Percentiles rank a stretch among this genome's conserved stretches.
phyloP scores from a whole-genome alignment of 2,797 vertebrate species.

The Ataeniobius toweri region DNA sequence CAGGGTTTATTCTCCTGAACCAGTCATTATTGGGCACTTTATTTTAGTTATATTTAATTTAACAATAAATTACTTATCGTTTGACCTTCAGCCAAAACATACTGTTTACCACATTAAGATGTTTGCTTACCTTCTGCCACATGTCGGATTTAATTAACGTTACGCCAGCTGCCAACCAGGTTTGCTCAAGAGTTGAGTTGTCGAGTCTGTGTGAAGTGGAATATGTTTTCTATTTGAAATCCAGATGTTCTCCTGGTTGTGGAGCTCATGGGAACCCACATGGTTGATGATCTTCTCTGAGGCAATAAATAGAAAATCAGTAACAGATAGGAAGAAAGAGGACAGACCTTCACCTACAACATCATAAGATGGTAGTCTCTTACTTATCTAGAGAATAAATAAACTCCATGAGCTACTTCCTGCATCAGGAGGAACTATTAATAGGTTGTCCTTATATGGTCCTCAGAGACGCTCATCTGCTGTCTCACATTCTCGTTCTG shows the following conservation, averaged over 20 bases:
- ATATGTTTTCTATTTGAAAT: background rate
- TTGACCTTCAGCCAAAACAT: background rate
- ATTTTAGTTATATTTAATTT: background rate
- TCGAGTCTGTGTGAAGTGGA: constrained; percentile 4
- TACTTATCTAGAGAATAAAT: constrained; percentile 24
- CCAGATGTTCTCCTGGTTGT: background rate
- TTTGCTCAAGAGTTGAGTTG: background rate
- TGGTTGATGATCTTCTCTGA: background rate
- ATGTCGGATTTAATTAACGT: background rate
- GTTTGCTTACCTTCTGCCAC: background rate
- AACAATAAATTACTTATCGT: background rate
- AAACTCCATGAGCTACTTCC: constrained; percentile 35
- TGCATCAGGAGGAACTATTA: constrained; percentile 37
- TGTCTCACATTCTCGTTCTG: constrained; percentile 39
- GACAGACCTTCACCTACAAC: background rate
- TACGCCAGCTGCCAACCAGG: background rate
- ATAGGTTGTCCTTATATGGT: constrained; percentile 57
- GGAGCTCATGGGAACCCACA: background rate
- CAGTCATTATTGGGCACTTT: background rate
- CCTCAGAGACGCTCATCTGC: constrained; percentile 32
- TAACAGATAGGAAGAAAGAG: background rate
- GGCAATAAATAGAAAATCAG: background rate
- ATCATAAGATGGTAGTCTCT: background rate
- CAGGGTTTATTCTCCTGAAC: too few relatives aligned
- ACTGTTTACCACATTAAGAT: background rate